A percentile compares a stretch with the other conserved stretches of the same genome.
Conservation (phyloP, 2,888 invertebrate species). For the Dione vanillae region DNA sequence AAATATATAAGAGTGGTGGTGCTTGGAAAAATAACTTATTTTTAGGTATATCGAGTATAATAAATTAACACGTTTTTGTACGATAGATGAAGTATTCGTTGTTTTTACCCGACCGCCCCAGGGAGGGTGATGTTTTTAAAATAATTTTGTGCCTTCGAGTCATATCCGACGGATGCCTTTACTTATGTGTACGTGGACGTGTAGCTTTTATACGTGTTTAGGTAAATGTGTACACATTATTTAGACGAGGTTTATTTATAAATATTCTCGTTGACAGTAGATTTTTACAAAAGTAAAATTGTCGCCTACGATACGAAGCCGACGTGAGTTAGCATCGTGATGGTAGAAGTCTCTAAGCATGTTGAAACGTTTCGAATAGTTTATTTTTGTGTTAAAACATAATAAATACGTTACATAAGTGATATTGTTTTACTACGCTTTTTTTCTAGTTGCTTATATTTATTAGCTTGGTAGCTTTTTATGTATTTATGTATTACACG, state of each 20-base stretch:
- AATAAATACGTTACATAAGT: constrained; percentile 63
- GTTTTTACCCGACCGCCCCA: constrained; percentile 48
- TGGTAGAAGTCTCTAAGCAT: constrained; percentile 60
- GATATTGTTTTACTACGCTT: constrained; percentile 61
- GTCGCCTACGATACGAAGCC: constrained; percentile 28
- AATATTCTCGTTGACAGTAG: constrained; percentile 53
- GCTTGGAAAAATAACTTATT: constrained; percentile 64
- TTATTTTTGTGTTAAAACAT: constrained; percentile 76
- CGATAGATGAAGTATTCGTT: constrained; percentile 57
- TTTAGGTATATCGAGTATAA: constrained; percentile 50
- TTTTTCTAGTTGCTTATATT: constrained; percentile 55
- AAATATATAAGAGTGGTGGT: constrained; percentile 65
- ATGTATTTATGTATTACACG: constrained; percentile 41
- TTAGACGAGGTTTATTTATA: constrained; percentile 63
- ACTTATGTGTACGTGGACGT: constrained; percentile 61
- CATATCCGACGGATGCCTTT: constrained; percentile 81
- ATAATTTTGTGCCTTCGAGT: constrained; percentile 79
- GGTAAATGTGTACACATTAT: constrained; percentile 59
- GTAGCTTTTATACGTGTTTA: constrained; percentile 76
- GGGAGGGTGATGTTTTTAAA: constrained; percentile 47
- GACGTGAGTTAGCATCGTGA: constrained; percentile 33
- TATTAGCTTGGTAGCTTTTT: constrained; percentile 51
- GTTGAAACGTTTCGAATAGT: constrained; percentile 80
- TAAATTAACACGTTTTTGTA: constrained; percentile 54
- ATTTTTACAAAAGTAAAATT: constrained; percentile 38